Conservation (phyloP, 2,113 vertebrate species). For the Cyanoliseus patagonus region DNA sequence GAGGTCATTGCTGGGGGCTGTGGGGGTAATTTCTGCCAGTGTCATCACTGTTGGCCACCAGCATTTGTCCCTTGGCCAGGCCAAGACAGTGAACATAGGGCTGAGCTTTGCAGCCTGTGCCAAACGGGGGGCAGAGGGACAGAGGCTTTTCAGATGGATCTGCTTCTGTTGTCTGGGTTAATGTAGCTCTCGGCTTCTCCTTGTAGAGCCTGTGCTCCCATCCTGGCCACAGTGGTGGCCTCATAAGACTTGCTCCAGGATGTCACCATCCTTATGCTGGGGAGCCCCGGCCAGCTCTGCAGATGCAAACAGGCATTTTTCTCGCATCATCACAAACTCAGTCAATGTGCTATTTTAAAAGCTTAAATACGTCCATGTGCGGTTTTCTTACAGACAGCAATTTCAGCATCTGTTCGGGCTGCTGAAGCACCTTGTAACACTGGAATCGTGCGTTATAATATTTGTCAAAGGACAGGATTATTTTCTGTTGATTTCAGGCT, state of each 20-base stretch:
- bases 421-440: background rate
- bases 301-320: background rate
- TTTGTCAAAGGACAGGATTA: conserved; percentile 24
- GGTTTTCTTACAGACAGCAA: background rate
- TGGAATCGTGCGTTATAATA: background rate
- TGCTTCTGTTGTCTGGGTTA: background rate
- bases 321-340: background rate
- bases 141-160: rapidly evolving
- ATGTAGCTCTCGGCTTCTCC: rapidly evolving
- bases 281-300: background rate
- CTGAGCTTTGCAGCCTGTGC: background rate
- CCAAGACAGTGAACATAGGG: rapidly evolving
- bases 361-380: rapidly evolving
- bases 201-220: rapidly evolving
- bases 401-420: background rate
- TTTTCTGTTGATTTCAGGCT: conserved; percentile 35
- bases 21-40: background rate
- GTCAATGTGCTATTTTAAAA: background rate
- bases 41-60: background rate
- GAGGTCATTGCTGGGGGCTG: background rate
- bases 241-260: background rate
- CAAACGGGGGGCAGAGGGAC: background rate
- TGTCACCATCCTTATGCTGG: background rate
- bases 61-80: rapidly evolving
- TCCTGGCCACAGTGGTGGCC: rapidly evolving